Evolutionary conservation across 2,797 vertebrate genomes (phyloP), one percentile per base, ranked within the genome.

Genomic region (Sciurus vulgaris): DNA sequence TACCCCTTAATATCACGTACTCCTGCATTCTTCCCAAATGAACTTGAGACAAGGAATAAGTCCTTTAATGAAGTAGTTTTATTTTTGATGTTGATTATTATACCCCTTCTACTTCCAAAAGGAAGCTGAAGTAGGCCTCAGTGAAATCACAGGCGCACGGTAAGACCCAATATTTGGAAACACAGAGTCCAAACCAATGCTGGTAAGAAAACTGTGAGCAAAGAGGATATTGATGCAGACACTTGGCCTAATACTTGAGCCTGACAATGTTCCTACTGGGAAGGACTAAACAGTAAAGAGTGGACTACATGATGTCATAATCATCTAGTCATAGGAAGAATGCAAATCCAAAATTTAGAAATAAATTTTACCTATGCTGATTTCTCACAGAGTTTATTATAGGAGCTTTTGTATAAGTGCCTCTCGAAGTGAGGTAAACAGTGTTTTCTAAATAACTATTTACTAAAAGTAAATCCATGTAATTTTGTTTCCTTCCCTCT

Each of bases 381-480:
- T 91, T 92, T 61, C 11, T 90, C 63, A 77, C 30, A 73, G 63
- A 79, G 41, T 78, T 86, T 84, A 69, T 91, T 78, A 15, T 15
- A 56, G 35, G 41, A 6, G 1, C 24, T 92, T 86, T 72, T 59
- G 7, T 44, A 2, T 84, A 76, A 89, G 65, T 8, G 9, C 33
- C 56, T 89, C 33, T 83, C 28, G 35, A 86, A 28, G 4, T 56
- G 44, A 79, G 65, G 24, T 89, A 74, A 91, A 54, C 41, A 44
- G 1, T 79, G 30, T 95, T 97, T 86, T 87, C 73, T 94, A 35
- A 69, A 17, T 86, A 59, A 67, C n/a, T 73, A 63, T 84, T 94
- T 74, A 70, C 41, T 89, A n/a, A 85, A 26, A 8, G 7, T 86
- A 22, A 89, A 78, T 38, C 44, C 44, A 44, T 5, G 0, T 61